These are phyloP conservation scores for Eublepharis macularius DNA, from an alignment of 2,113 vertebrate species.

Conservation along the genomic window DNA sequence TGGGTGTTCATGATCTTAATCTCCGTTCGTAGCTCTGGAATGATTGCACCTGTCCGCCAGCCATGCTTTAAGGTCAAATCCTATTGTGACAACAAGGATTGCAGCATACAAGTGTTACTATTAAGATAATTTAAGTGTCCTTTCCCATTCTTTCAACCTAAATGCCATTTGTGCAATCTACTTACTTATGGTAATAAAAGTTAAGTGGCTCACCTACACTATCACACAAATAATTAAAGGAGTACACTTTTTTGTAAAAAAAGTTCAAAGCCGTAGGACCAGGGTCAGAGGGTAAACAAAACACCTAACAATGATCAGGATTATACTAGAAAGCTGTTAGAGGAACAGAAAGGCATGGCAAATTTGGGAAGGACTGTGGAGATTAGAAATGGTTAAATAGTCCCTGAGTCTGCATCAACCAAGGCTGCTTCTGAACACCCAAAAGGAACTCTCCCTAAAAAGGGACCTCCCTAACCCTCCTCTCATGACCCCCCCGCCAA, in stretches of 20 bases:
- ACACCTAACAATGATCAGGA: neutral
- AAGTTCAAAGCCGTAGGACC: neutral
- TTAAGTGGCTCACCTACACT: neutral
- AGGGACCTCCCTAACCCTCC: too few relatives aligned
- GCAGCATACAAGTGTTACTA: constrained; percentile 21
- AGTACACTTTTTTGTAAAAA: constrained; percentile 15
- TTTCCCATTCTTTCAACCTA: constrained; percentile 18
- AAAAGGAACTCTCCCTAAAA: too few relatives aligned
- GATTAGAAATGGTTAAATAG: neutral
- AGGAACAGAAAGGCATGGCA: neutral
- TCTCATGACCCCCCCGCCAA: too few relatives aligned
- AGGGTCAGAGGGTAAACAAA: neutral
- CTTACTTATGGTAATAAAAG: constrained; percentile 14
- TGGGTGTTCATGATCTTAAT: constrained; percentile 97
- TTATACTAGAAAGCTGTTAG: neutral
- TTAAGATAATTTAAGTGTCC: constrained; percentile 17
- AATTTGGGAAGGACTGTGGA: neutral
- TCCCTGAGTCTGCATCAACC: neutral
- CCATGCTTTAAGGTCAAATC: constrained; percentile 97
- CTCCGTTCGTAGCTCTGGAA: constrained; percentile 93
- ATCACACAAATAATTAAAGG: neutral
- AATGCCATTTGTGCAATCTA: neutral
- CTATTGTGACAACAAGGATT: constrained; percentile 68
- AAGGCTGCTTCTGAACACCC: neutral
- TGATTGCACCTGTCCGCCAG: constrained; percentile 97